phyloP scores from a whole-genome alignment of 2,113 vertebrate species.

The Motacilla alba region DNA sequence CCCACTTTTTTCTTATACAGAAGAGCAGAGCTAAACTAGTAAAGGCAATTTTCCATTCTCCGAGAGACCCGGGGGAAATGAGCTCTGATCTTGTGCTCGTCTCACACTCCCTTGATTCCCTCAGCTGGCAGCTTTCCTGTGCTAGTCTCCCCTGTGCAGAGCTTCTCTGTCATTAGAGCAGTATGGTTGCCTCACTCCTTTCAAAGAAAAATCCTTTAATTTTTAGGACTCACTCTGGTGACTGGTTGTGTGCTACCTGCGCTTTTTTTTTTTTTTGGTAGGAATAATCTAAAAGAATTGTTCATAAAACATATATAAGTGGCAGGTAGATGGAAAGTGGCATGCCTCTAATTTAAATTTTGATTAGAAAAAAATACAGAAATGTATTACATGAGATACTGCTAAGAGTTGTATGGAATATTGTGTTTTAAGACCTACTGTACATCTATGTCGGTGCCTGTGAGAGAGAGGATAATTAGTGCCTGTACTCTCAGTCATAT shows the following conservation, averaged over 20 bases:
- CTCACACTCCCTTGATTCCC: background rate
- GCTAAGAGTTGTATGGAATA: conserved; percentile 70
- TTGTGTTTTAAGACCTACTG: conserved; percentile 76
- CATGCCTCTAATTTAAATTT: conserved; percentile 72
- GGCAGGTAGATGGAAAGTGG: conserved; percentile 59
- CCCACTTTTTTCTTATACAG: background rate
- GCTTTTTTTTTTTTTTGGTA: background rate
- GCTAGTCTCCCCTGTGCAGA: background rate
- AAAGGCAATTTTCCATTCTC: conserved; percentile 33
- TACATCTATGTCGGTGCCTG: conserved; percentile 75
- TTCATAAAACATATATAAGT: conserved; percentile 60
- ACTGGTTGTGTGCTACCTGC: background rate
- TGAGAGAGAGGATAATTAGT: conserved; percentile 81
- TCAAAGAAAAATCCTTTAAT: conserved; percentile 17
- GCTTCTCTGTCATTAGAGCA: background rate
- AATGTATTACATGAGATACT: conserved; percentile 66
- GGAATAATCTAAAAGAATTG: conserved; percentile 52
- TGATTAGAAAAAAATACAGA: conserved; percentile 69
- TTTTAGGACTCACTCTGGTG: background rate
- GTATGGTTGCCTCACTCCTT: background rate
- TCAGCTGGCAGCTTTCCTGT: background rate
- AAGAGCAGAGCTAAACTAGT: background rate
- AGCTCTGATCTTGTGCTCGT: background rate
- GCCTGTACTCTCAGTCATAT: conserved; percentile 79
- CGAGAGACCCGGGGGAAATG: background rate